Evolutionary conservation across 2,797 vertebrate genomes (phyloP).

Genomic region (Acanthiza pusilla): DNA sequence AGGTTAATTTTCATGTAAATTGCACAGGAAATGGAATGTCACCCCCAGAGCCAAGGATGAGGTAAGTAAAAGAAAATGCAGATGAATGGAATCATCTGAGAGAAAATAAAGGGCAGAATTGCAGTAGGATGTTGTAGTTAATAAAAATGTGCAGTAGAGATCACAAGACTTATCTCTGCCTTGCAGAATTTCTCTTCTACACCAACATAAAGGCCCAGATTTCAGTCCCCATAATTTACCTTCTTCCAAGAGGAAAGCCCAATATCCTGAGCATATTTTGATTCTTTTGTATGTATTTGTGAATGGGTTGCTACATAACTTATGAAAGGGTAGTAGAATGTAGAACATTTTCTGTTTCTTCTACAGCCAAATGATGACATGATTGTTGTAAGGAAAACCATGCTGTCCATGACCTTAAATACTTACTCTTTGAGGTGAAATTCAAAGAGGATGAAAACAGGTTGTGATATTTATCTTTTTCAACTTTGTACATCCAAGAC

Average conservation of each 20-base stretch:
- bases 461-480: neutral
- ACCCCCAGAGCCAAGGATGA: neutral
- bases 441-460: neutral
- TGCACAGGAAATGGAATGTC: neutral
- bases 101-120: neutral
- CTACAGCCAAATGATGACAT: neutral
- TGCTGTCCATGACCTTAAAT: neutral
- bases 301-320: neutral
- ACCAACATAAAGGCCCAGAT: neutral
- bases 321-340: neutral
- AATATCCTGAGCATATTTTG: neutral
- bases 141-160: neutral
- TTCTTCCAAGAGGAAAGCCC: neutral
- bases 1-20: constrained; percentile 49
- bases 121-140: neutral
- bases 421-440: neutral
- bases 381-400: neutral
- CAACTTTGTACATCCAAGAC: neutral
- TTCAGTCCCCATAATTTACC: neutral
- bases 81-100: neutral
- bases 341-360: neutral
- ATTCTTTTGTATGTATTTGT: neutral
- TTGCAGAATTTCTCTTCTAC: neutral
- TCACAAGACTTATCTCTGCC: neutral
- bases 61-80: neutral